Evolutionary conservation across 2,113 vertebrate genomes (phyloP).

Genomic region (Ceuthmochares aereus): DNA sequence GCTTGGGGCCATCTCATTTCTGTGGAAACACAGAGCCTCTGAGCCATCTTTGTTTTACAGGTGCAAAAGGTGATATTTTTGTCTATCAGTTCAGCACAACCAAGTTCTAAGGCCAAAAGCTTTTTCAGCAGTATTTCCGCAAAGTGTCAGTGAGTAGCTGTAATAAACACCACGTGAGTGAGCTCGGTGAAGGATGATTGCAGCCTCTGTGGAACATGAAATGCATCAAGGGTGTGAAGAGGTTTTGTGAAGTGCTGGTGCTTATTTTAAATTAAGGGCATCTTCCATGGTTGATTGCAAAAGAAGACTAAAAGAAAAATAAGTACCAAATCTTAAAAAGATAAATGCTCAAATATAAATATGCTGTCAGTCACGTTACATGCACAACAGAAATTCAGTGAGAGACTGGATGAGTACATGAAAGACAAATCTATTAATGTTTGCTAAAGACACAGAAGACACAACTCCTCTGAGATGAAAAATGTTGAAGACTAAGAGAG

Average conservation of each 20-base stretch:
- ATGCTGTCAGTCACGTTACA: background rate
- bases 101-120: constrained; percentile 22
- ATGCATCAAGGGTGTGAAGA: background rate
- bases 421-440: background rate
- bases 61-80: constrained; percentile 1
- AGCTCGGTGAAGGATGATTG: background rate
- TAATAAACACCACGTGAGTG: constrained; percentile 5
- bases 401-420: background rate
- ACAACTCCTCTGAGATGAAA: background rate
- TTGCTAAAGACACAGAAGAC: background rate
- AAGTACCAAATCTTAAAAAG: background rate
- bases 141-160: background rate
- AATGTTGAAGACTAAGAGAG: background rate
- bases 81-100: background rate
- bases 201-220: background rate
- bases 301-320: background rate
- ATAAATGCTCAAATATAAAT: background rate
- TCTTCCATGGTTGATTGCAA: background rate
- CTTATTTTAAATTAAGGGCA: background rate
- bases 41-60: background rate
- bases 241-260: background rate
- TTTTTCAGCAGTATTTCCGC: background rate
- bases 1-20: background rate
- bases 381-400: background rate
- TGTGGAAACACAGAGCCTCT: background rate